Base-by-base conservation (phyloP, 2,797 vertebrate genomes). In the Aplochiton taeniatus region DNA sequence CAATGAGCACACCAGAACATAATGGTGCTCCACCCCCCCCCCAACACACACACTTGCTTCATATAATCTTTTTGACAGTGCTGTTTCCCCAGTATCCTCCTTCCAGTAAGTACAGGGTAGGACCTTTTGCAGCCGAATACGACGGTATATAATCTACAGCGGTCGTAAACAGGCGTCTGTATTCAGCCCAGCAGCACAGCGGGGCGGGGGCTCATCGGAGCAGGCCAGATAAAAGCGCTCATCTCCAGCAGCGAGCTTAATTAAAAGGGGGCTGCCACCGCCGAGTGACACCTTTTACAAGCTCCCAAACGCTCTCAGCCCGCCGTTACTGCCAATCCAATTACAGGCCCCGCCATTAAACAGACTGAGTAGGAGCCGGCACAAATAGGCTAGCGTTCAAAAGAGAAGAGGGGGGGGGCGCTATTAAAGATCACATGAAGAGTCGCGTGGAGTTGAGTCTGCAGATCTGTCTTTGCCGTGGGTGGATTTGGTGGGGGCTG, bases 181-280 rank as follows among this genome's bases (percentile, higher is more conserved):
- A 31, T 31, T 31, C 31, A 2, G 31, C 31, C 31, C 31, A 52
- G 10, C 14, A 17, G 50, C 18, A 14, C 16, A 52, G 50, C 18
- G 64, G 79, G 76, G 78, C 74, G 20, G 49, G 66, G 74, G 79
- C 84, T 84, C 86, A 83, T 85, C 82, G 80, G 83, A 76, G 73
- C 79, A 62, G 65, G 68, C 74, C 70, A 81, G 86, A 88, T 85
- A 89, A 88, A 54, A 63, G 84, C 72, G 83, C 80, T 89, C 87
- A 71, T 88, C 92, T 93, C 92, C 89, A 88, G 83, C 87, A 78
- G 90, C 90, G 87, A 85, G 79, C 90, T 94, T 93, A 92, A 94
- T 94, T 95, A 94, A 93, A 93, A 83, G 68, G 8, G 75, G 81
- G 81, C 79, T 71, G 79, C 81, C 76, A 76, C 79, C 51, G 75